Base-by-base conservation (phyloP, 2,113 vertebrate genomes). In the Microcebus ravelobensis region DNA sequence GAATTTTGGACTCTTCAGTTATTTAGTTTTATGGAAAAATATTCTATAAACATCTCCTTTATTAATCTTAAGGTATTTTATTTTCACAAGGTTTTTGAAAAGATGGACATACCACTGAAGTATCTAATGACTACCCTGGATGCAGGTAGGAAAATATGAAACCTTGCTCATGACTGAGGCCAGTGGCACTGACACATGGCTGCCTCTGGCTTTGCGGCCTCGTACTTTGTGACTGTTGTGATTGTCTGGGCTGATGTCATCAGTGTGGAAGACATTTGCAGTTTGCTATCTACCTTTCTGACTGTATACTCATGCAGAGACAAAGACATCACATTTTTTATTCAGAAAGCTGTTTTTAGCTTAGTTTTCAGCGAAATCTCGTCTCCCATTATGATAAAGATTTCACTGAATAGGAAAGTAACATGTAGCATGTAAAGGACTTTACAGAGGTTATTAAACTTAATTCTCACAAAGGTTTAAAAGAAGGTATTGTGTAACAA, bases 11-110 rank as follows among this genome's bases (percentile, higher is more conserved):
- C 25, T 92, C 57, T 90, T 77, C 29, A n/a, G 42, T 90, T 95
- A 84, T 86, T 95, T 94, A 67, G 59, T 88, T 96, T 81, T 87
- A 73, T 84, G 52, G 4, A 4, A 84, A 55, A 63, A 81, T 87
- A 11, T 83, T 18, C 31, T 61, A 48, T 74, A 77, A 86, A 79
- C 34, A 76, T 52, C 79, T 84, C 29, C 10, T 90, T 80, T 87
- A 61, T 20, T 92, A 50, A 27, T 88, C 42, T 94, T 63, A 31
- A 81, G 29, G 18, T 25, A 74, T 90, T 93, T 91, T 93, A 79
- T 89, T 91, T 95, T 77, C 15, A 77, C 12, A 17, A 71, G 5
- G 21, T 76, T 57, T 87, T 94, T 90, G 31, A 91, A 39, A 87
- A 81, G 67, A 36, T 87, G 74, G 57, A 81, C 76, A 71, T 7